Conservation (phyloP, 2,797 vertebrate genomes). For the Enteromius thamalakanensis region DNA sequence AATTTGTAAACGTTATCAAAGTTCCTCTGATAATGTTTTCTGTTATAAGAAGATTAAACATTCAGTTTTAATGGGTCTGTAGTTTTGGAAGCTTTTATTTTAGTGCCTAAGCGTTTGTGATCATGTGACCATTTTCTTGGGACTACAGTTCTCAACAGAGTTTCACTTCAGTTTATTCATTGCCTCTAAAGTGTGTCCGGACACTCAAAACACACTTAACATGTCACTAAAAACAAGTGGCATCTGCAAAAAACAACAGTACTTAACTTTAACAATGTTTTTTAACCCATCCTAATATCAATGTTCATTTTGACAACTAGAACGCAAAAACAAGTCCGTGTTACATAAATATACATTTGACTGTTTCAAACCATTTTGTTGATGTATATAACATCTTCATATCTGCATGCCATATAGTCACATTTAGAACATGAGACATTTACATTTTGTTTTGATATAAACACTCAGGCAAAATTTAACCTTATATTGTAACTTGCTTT, state of each 20-base stretch:
- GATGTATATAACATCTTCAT: not conserved
- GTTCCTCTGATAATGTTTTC: not conserved
- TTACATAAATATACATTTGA: too few relatives aligned
- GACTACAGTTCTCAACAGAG: not conserved
- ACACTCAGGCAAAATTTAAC: not conserved
- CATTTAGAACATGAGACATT: not conserved
- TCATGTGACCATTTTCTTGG: not conserved
- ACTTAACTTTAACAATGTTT: not conserved
- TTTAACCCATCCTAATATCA: not conserved
- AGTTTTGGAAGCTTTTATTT: not conserved
- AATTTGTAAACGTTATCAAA: not conserved
- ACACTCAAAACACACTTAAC: not conserved
- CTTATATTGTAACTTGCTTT: too few relatives aligned
- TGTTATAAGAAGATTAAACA: not conserved
- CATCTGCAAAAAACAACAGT: not conserved
- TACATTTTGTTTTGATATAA: not conserved
- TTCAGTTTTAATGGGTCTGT: too few relatives aligned
- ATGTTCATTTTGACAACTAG: not conserved
- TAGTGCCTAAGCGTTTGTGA: not conserved
- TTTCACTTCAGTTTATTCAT: not conserved
- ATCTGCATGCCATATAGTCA: not conserved
- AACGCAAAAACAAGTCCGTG: not conserved
- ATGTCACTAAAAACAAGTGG: not conserved
- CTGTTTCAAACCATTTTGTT: not conserved
- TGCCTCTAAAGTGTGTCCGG: not conserved